phyloP scores from a whole-genome alignment of 2,113 vertebrate genomes.

The Platysternon megacephalum region DNA sequence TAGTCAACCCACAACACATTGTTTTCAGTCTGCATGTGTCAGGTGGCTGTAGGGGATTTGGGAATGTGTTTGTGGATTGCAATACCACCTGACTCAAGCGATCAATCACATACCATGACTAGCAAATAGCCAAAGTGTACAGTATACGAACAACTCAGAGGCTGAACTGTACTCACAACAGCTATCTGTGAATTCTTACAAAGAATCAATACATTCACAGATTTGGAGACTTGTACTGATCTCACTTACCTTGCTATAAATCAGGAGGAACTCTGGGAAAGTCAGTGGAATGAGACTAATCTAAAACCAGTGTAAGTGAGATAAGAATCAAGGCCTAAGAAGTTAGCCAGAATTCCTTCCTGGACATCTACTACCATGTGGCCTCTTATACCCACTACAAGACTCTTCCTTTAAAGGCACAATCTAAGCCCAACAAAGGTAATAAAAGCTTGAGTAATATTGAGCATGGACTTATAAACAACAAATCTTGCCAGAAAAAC shows the following conservation, averaged over 20 bases:
- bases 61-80: background rate
- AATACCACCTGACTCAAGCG: background rate
- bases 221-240: too few species aligned
- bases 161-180: background rate
- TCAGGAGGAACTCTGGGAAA: too few species aligned
- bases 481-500: background rate
- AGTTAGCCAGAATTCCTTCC: background rate
- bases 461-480: background rate
- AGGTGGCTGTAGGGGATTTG: background rate
- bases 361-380: background rate
- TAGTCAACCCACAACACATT: background rate
- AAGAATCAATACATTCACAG: background rate
- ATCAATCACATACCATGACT: background rate
- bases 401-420: rapidly evolving
- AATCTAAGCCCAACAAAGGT: background rate
- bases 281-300: too few species aligned
- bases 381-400: background rate
- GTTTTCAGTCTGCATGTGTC: background rate
- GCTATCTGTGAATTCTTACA: background rate
- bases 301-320: background rate
- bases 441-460: background rate
- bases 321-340: background rate
- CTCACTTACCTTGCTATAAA: too few species aligned
- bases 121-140: background rate
- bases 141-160: background rate